These are phyloP conservation scores for Furnarius figulus DNA, from an alignment of 2,113 vertebrate genomes.

Conservation along the genomic window DNA sequence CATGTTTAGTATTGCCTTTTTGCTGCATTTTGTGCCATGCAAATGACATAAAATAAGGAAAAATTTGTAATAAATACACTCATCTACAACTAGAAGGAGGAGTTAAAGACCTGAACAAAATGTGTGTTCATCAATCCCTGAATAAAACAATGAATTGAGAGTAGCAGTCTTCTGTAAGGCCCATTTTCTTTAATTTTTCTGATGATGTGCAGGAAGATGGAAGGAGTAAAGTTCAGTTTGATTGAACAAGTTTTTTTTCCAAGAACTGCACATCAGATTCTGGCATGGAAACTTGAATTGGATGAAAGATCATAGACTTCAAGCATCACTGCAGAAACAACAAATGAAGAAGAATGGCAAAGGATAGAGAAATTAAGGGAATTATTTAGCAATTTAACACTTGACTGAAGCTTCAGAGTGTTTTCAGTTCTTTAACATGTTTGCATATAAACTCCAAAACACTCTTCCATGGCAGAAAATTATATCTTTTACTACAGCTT, in stretches of 20 bases:
- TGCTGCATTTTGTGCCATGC: background rate
- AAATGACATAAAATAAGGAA: background rate
- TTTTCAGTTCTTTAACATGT: background rate
- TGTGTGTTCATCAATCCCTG: background rate
- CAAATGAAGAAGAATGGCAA: background rate
- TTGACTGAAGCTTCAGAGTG: background rate
- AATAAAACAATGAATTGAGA: background rate
- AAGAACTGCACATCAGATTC: background rate
- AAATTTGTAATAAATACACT: background rate
- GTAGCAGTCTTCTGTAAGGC: background rate
- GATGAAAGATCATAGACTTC: background rate
- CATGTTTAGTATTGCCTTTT: background rate
- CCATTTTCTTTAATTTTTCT: background rate
- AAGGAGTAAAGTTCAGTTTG: background rate
- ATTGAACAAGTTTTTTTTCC: background rate
- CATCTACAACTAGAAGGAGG: background rate
- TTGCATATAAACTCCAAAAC: background rate
- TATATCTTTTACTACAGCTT: background rate
- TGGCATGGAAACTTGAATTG: background rate
- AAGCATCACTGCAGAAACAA: background rate
- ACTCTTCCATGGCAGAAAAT: background rate
- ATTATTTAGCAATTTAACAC: background rate
- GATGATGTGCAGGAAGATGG: rapidly evolving
- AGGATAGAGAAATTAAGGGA: background rate
- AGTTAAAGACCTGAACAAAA: background rate